Evolutionary conservation across 2,888 invertebrate species (phyloP).

Genomic region (Poecilus cupreus): DNA sequence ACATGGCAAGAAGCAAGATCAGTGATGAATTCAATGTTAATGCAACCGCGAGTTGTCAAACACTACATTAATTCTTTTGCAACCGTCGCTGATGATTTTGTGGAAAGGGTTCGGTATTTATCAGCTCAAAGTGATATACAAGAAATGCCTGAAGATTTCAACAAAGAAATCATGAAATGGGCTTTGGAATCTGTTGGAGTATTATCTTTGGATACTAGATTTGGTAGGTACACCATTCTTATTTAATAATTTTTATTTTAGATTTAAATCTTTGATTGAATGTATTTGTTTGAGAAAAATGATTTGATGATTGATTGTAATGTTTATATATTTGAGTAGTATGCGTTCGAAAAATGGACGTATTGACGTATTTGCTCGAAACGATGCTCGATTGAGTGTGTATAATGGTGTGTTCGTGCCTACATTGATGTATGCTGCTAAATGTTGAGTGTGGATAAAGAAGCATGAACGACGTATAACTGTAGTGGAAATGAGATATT

Average conservation of each 20-base stretch:
- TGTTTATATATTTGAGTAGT: too few relatives aligned
- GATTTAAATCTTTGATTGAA: not conserved
- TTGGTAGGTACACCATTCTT: slow-evolving; percentile 59
- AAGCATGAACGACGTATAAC: too few relatives aligned
- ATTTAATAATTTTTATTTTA: not conserved
- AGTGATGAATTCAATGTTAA: slow-evolving; percentile 74
- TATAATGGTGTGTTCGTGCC: too few relatives aligned
- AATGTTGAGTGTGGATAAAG: too few relatives aligned
- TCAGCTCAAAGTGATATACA: slow-evolving; percentile 59
- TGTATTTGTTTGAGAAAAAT: too few relatives aligned
- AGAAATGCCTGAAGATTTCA: slow-evolving; percentile 71
- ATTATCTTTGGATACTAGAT: slow-evolving; percentile 68
- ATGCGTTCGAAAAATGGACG: too few relatives aligned
- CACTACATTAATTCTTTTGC: slow-evolving; percentile 67
- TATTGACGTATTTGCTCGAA: too few relatives aligned
- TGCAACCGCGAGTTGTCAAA: slow-evolving; percentile 72
- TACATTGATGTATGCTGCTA: too few relatives aligned
- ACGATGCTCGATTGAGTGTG: too few relatives aligned
- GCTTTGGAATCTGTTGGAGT: slow-evolving; percentile 76
- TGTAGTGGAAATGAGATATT: too few relatives aligned
- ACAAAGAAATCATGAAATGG: slow-evolving; percentile 77
- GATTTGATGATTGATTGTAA: too few relatives aligned
- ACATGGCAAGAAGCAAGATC: slow-evolving; percentile 76
- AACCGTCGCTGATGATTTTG: slow-evolving; percentile 66
- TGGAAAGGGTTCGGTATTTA: slow-evolving; percentile 63